Base-by-base conservation (phyloP, 2,888 invertebrate species). In the Macrophya annulata region DNA sequence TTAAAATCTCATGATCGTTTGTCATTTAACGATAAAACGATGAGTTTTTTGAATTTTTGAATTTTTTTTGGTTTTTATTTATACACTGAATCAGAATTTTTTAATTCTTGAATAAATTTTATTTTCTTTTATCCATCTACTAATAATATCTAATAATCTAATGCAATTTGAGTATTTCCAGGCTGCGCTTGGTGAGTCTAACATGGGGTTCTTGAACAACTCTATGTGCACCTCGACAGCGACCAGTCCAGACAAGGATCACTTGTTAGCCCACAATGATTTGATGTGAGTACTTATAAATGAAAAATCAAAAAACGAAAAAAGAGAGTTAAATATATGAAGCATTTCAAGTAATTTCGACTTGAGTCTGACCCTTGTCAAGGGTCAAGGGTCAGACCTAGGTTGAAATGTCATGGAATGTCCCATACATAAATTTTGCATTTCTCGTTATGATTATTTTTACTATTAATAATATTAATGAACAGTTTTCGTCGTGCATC, bases 101-200 rank as follows among this genome's bases (percentile, higher is more conserved):
- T 31, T 37, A 17, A 21, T 3, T 15, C 9, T 8, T 37, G 0
- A 17, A 25, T 77, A 5, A 12, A 51, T 17, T 37, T 0, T 17
- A 15, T 1, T 17, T 71, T 15, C 4, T 74, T 17, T 31, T 21
- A 2, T 40, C 1, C 77, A 51, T 21, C 17, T 76, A 71, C 68
- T 71, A 48, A 81, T 85, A 68, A 72, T 88, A 88, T 91, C 90
- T 91, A 92, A 92, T 89, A 86, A 86, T 91, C 92, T 93, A 91
- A 92, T 93, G 91, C 91, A 91, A 91, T 92, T 93, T 92, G 91
- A 93, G 93, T 93, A 93, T 93, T 93, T 93, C 87, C 93, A 95
- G 95, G 95, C 95, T 90, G 95, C 95, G 40, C 93, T 95, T 88
- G 95, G 95, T 84, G 95, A 95, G 90, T 94, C 94, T 89, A 95